Evolutionary conservation across 1,140 invertebrate species (phyloP).

Genomic region (Branchinecta lindahli): DNA sequence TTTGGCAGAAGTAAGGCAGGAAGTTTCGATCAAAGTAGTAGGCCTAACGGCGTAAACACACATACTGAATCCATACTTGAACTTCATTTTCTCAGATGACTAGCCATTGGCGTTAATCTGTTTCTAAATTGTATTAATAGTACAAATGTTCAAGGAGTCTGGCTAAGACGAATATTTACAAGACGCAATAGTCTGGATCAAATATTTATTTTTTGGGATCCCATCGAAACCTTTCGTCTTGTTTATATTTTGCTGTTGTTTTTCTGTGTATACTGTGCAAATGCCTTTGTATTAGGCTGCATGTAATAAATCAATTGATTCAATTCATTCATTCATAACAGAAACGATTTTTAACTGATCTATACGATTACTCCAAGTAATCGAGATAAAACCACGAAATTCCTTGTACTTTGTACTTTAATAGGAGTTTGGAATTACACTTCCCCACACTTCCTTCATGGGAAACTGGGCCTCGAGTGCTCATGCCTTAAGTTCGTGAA

Average conservation of each 20-base stretch:
- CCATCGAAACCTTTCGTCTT: background rate
- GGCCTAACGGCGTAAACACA: background rate
- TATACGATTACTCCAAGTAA: too few relatives aligned
- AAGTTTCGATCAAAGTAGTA: background rate
- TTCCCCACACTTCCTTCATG: too few relatives aligned
- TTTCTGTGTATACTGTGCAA: too few relatives aligned
- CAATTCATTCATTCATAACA: too few relatives aligned
- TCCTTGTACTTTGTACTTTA: too few relatives aligned
- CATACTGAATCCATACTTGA: constrained; percentile 5
- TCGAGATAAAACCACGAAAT: too few relatives aligned
- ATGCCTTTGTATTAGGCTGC: too few relatives aligned
- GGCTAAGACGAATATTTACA: background rate
- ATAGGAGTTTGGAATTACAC: too few relatives aligned
- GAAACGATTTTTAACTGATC: too few relatives aligned
- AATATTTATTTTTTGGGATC: constrained; percentile 2
- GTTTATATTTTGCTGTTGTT: background rate
- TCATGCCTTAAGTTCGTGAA: too few relatives aligned
- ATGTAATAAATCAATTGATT: too few relatives aligned
- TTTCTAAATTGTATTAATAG: constrained; percentile 1
- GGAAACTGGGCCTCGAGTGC: too few relatives aligned
- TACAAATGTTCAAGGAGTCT: constrained; percentile 6
- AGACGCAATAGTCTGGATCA: constrained; percentile 5
- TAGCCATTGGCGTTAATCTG: constrained; percentile 5
- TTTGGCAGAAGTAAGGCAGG: background rate
- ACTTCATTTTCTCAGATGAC: background rate